phyloP scores from a whole-genome alignment of 2,797 vertebrate species.

The Petrocephalus sullivani region DNA sequence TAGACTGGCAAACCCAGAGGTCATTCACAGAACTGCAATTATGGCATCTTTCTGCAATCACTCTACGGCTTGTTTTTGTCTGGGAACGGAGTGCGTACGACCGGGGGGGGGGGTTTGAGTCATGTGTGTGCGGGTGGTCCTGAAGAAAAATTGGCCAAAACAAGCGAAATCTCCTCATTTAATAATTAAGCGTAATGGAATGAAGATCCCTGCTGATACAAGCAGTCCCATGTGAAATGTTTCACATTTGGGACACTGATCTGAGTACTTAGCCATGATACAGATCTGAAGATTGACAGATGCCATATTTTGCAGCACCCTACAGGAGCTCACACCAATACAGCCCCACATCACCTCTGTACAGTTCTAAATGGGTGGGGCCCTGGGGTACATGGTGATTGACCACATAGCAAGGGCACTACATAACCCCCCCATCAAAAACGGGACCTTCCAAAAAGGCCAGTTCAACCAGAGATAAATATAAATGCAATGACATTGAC shows the following conservation, averaged over 20 bases:
- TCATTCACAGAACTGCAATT: constrained; percentile 31
- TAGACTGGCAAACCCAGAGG: constrained; percentile 30
- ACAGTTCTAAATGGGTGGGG: neutral
- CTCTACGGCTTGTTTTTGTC: constrained; percentile 12
- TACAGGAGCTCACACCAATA: neutral
- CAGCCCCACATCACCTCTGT: neutral
- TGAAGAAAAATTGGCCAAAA: neutral
- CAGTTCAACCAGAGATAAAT: neutral
- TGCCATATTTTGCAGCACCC: neutral
- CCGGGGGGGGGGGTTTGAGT: neutral
- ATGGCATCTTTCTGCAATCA: constrained; percentile 26
- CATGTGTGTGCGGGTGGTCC: neutral
- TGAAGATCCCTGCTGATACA: neutral
- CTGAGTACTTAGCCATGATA: neutral
- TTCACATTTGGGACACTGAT: neutral
- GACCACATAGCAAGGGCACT: neutral
- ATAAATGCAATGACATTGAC: neutral
- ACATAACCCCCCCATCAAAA: neutral
- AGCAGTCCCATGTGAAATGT: neutral
- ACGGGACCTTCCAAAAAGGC: too few species aligned
- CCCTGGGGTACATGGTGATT: neutral
- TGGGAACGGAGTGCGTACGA: neutral
- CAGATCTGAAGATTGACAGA: neutral
- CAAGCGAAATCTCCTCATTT: neutral
- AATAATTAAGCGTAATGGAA: neutral